Conservation (phyloP, 2,797 vertebrate genomes). For the Octomys mimax region DNA sequence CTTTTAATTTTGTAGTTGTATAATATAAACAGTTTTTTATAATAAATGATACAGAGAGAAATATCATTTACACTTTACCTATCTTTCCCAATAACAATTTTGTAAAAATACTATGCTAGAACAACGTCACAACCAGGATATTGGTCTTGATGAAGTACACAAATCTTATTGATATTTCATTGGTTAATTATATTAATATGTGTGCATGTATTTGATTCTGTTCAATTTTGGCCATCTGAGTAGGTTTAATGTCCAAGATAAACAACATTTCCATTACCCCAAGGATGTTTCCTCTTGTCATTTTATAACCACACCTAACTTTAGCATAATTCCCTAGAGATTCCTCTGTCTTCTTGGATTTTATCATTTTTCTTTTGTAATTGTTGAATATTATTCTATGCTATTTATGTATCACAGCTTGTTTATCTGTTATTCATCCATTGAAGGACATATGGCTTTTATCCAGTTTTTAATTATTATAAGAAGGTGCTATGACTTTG, state of each 20-base stretch:
- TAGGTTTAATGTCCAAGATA: background rate
- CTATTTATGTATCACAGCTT: background rate
- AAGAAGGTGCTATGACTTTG: background rate
- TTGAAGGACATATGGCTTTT: background rate
- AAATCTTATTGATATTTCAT: slow-evolving; percentile 10
- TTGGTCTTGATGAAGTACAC: background rate
- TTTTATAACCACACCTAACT: background rate
- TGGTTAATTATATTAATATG: slow-evolving; percentile 3
- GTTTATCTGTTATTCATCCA: background rate
- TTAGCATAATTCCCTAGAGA: slow-evolving; percentile 7
- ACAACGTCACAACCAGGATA: background rate
- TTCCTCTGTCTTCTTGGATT: background rate
- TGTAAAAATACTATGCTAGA: background rate
- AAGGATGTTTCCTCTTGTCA: background rate
- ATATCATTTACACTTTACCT: background rate
- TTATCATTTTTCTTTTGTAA: background rate
- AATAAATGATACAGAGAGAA: slow-evolving; percentile 30
- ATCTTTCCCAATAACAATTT: background rate
- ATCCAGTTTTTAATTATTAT: background rate
- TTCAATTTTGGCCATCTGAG: background rate
- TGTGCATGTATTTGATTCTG: slow-evolving; percentile 19
- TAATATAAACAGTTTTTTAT: background rate
- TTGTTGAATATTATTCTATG: background rate
- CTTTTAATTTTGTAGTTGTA: slow-evolving; percentile 29
- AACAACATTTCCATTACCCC: slow-evolving; percentile 4